Percentiles rank a stretch among this genome's conserved stretches.
Evolutionary conservation across 1,140 invertebrate genomes (phyloP).

Genomic region (Hycleus phaleratus): DNA sequence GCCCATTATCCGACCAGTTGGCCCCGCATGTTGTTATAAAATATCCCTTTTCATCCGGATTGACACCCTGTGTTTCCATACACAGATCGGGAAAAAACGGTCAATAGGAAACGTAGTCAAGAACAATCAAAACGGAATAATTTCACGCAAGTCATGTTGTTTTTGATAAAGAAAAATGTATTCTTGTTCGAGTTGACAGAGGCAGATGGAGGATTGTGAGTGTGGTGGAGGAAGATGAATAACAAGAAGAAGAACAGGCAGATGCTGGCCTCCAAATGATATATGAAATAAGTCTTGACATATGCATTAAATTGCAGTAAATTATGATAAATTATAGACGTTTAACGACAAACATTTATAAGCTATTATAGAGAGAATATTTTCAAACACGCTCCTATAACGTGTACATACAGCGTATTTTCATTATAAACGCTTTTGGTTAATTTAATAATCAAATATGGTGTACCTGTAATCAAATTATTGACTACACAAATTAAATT

Average conservation of each 20-base stretch:
- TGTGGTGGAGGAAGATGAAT: neutral
- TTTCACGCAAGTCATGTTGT: conserved; percentile 11
- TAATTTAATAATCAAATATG: no score
- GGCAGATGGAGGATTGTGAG: conserved; percentile 1
- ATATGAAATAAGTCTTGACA: conserved; percentile 9
- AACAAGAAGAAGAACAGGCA: no score
- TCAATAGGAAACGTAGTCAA: neutral
- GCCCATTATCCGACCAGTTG: neutral
- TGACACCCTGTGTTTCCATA: neutral
- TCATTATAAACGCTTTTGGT: no score
- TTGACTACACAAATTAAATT: no score
- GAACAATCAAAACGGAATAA: conserved; percentile 8
- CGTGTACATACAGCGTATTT: no score
- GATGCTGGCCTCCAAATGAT: neutral
- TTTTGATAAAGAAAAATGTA: conserved; percentile 2
- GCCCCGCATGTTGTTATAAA: conserved; percentile 6
- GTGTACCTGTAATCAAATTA: no score
- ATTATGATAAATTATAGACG: conserved; percentile 13
- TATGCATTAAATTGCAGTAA: conserved; percentile 14
- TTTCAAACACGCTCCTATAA: no score
- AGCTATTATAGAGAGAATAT: no score
- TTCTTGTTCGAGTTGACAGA: conserved; percentile 1
- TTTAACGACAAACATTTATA: neutral
- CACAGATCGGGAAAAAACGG: neutral
- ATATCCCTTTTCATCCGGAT: neutral